These are phyloP conservation scores for Oreochromis tanganicae DNA, from an alignment of 2,113 vertebrate genomes.

Conservation along the genomic window DNA sequence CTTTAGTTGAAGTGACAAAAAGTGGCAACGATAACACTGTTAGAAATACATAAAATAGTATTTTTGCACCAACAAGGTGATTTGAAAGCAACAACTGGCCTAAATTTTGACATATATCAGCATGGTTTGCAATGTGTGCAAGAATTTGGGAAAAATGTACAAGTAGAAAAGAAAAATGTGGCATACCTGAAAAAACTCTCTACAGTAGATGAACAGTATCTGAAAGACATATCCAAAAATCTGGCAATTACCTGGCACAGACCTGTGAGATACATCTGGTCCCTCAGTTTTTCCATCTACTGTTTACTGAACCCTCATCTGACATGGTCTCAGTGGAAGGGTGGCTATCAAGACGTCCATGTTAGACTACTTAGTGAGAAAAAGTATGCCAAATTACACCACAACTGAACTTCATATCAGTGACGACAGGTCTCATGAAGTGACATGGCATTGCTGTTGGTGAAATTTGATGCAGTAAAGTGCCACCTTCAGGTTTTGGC, in stretches of 20 bases:
- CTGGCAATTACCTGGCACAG: background rate
- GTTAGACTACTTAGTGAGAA: background rate
- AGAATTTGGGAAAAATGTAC: fast-evolving
- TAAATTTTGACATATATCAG: fast-evolving
- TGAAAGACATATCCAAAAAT: fast-evolving
- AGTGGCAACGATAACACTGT: fast-evolving
- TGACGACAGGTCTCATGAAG: background rate
- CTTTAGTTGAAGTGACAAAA: background rate
- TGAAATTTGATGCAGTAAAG: too few species aligned
- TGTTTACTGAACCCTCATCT: background rate
- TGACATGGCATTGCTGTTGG: fast-evolving
- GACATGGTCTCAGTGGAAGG: background rate
- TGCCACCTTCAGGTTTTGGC: background rate
- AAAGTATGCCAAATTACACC: background rate
- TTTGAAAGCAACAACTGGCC: background rate
- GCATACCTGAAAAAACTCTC: background rate
- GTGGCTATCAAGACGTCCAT: background rate
- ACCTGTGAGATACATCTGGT: background rate
- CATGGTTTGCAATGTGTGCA: background rate
- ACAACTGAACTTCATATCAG: background rate
- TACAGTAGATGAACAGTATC: background rate
- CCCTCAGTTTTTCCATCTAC: background rate
- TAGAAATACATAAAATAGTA: background rate
- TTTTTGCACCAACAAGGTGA: fast-evolving
- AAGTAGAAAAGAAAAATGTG: background rate